A percentile compares a stretch with the other conserved stretches of the same genome.
These are phyloP conservation scores for Andrena minutula DNA, from an alignment of 2,888 invertebrate genomes.

Conservation along the genomic window DNA sequence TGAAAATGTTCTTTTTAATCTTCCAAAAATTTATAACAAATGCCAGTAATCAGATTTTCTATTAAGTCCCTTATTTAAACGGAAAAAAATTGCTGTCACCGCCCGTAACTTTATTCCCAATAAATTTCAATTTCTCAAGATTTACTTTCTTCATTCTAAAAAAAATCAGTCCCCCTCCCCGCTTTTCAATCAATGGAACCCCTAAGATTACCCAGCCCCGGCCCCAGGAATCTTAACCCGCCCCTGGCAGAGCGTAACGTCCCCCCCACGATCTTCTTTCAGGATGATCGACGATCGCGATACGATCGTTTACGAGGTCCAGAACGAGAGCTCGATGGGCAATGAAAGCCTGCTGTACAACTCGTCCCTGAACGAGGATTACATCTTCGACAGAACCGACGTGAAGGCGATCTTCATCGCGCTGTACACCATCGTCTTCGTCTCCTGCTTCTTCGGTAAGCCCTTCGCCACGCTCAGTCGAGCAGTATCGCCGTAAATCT, in stretches of 20 bases:
- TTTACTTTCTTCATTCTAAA: too few relatives aligned
- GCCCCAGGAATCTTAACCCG: not conserved
- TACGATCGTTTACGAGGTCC: constrained; percentile 45
- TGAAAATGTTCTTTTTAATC: too few relatives aligned
- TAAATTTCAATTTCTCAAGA: too few relatives aligned
- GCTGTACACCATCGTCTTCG: constrained; percentile 91
- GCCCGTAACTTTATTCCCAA: too few relatives aligned
- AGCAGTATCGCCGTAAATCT: not conserved
- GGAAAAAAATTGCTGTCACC: too few relatives aligned
- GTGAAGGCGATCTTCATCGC: constrained; percentile 91
- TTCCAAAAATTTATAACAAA: too few relatives aligned
- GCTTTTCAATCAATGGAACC: too few relatives aligned
- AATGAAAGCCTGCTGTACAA: constrained; percentile 58
- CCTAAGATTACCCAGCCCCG: too few relatives aligned
- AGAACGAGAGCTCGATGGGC: constrained; percentile 60
- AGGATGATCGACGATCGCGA: constrained; percentile 57
- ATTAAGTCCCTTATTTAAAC: too few relatives aligned
- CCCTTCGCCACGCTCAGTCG: constrained; percentile 65
- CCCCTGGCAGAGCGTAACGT: not conserved
- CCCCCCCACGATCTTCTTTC: constrained; percentile 39
- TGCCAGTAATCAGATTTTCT: too few relatives aligned
- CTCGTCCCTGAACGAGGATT: constrained; percentile 86
- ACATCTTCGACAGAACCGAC: constrained; percentile 91
- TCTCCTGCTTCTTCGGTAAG: constrained; percentile 94
- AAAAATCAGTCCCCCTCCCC: too few relatives aligned